A percentile compares a stretch with the other conserved stretches of the same genome.
phyloP scores from a whole-genome alignment of 2,113 vertebrate genomes.

The Bubo scandiacus region DNA sequence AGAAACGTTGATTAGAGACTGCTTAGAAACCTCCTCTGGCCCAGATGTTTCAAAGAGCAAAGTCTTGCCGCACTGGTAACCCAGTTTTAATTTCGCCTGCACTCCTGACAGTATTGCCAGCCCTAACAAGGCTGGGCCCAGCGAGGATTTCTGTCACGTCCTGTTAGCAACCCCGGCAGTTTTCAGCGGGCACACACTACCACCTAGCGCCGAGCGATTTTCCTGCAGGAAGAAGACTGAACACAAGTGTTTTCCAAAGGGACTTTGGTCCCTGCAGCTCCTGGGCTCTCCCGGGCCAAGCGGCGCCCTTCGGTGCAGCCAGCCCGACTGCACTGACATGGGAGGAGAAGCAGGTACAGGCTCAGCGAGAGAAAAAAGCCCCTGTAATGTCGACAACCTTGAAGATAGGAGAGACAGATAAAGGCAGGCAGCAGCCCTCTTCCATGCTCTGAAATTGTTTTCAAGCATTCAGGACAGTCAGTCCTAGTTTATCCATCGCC shows the following conservation, averaged over 20 bases:
- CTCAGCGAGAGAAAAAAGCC: not conserved
- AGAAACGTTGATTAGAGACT: not conserved
- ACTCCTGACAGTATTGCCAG: not conserved
- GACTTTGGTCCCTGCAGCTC: not conserved
- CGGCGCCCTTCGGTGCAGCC: not conserved
- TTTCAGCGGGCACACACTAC: not conserved
- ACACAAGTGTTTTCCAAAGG: too few species aligned
- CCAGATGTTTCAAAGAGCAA: not conserved
- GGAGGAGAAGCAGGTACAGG: not conserved
- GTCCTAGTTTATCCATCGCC: not conserved
- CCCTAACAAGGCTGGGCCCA: not conserved
- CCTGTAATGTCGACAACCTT: fast-evolving
- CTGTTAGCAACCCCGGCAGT: fast-evolving
- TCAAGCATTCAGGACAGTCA: not conserved
- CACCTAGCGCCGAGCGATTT: not conserved
- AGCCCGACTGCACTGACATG: not conserved
- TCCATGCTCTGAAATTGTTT: not conserved
- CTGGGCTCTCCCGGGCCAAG: not conserved
- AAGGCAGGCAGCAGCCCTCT: not conserved
- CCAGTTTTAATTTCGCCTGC: not conserved
- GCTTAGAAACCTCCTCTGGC: not conserved
- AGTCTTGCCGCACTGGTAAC: not conserved
- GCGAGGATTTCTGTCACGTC: fast-evolving
- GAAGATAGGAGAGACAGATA: fast-evolving
- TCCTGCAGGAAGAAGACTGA: not conserved